Conservation (phyloP, 2,797 vertebrate species). For the Lophius americanus region DNA sequence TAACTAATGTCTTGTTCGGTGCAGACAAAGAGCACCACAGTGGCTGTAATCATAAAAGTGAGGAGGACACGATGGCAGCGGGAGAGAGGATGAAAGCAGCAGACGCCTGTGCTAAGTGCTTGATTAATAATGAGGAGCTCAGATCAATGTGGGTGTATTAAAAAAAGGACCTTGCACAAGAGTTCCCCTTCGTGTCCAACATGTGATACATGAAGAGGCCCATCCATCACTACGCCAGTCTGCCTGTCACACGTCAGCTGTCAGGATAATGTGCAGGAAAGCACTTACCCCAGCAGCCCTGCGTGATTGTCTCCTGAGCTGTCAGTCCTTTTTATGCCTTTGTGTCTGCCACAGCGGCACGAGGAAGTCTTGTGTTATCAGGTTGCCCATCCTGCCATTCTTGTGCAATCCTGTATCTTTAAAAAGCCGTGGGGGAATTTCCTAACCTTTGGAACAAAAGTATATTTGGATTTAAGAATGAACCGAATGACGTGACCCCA, state of each 20-base stretch:
- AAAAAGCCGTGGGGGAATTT: neutral
- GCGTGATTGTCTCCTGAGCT: constrained; percentile 43
- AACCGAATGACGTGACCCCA: too few species aligned
- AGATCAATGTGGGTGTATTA: constrained; percentile 58
- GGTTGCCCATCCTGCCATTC: too few species aligned
- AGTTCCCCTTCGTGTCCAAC: constrained; percentile 59
- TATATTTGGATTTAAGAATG: too few species aligned
- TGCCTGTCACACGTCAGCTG: constrained; percentile 34
- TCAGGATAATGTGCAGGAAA: constrained; percentile 43
- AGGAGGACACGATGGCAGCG: constrained; percentile 32
- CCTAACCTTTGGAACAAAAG: neutral
- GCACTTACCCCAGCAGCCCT: constrained; percentile 39
- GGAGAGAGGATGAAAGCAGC: constrained; percentile 63
- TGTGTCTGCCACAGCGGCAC: too few species aligned
- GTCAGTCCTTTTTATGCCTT: constrained; percentile 23
- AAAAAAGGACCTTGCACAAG: constrained; percentile 47
- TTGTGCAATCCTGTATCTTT: neutral
- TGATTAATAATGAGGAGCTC: constrained; percentile 66
- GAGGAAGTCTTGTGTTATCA: too few species aligned
- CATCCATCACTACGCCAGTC: constrained; percentile 46
- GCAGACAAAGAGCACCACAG: constrained; percentile 31
- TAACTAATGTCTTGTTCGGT: constrained; percentile 46
- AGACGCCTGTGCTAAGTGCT: constrained; percentile 62
- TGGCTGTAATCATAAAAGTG: constrained; percentile 66
- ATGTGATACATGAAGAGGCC: constrained; percentile 56